These are phyloP conservation scores for Pomatorhinus ruficollis DNA, from an alignment of 2,113 vertebrate genomes.

Conservation along the genomic window DNA sequence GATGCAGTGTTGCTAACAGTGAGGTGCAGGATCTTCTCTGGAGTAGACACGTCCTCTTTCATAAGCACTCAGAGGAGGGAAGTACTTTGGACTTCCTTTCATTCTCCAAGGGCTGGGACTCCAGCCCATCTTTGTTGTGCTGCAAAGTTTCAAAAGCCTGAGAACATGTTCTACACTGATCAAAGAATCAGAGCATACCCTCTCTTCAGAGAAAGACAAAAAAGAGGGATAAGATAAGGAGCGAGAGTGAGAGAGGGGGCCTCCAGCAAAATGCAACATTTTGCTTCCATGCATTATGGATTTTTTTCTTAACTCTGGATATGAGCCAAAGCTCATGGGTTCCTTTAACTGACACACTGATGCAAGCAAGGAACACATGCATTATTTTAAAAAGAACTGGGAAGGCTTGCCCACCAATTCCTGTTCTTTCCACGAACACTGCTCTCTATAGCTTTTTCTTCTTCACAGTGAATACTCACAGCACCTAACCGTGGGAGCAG, in stretches of 20 bases:
- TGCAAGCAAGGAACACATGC: background rate
- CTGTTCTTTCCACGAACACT: background rate
- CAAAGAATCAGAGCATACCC: background rate
- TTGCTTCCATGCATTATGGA: background rate
- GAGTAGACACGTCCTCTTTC: background rate
- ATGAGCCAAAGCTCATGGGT: background rate
- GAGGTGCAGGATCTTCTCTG: background rate
- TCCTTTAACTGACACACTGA: background rate
- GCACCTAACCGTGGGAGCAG: background rate
- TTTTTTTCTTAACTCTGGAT: background rate
- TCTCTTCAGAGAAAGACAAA: background rate
- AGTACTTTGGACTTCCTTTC: background rate
- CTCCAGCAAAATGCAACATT: background rate
- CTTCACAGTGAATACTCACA: background rate
- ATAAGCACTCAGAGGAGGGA: background rate
- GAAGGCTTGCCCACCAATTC: background rate
- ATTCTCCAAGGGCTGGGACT: background rate
- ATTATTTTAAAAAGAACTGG: background rate
- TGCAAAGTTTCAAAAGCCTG: background rate
- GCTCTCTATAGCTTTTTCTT: background rate
- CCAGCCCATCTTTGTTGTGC: background rate
- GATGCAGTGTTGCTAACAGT: background rate
- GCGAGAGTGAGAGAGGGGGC: no score
- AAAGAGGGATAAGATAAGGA: background rate
- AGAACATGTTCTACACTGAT: background rate